phyloP scores from a whole-genome alignment of 2,797 vertebrate species.

The Anisognathus igniventris region DNA sequence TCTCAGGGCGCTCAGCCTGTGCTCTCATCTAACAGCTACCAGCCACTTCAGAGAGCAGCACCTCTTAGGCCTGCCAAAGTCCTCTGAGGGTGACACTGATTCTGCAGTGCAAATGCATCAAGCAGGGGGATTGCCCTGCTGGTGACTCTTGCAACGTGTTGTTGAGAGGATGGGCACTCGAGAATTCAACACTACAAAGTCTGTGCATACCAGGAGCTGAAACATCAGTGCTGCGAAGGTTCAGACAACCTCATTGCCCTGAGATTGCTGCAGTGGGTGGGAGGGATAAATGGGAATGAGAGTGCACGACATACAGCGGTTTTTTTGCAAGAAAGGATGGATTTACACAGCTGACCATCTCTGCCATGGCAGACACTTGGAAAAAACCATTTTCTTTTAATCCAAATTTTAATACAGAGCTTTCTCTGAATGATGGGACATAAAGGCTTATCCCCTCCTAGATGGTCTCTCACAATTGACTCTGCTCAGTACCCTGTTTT shows the following conservation, averaged over 20 bases:
- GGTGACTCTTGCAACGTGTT: neutral
- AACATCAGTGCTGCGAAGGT: neutral
- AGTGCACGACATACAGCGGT: accelerated
- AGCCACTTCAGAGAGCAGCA: neutral
- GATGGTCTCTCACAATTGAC: neutral
- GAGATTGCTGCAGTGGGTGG: neutral
- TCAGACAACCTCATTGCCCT: neutral
- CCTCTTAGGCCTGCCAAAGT: neutral
- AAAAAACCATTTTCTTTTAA: neutral
- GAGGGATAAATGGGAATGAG: neutral
- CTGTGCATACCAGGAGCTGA: neutral
- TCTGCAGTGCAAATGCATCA: neutral
- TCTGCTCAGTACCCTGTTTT: neutral
- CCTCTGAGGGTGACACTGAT: neutral
- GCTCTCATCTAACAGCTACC: neutral
- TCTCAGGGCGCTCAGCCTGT: neutral
- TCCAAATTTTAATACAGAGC: neutral
- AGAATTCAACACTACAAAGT: neutral
- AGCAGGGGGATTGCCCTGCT: neutral
- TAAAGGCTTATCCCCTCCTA: neutral
- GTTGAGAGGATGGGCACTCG: neutral
- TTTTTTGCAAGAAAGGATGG: neutral
- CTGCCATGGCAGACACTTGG: neutral
- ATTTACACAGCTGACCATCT: neutral
- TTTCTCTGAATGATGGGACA: neutral